These are phyloP conservation scores for Thyatira batis DNA, from an alignment of 2,888 invertebrate species.

Conservation along the genomic window DNA sequence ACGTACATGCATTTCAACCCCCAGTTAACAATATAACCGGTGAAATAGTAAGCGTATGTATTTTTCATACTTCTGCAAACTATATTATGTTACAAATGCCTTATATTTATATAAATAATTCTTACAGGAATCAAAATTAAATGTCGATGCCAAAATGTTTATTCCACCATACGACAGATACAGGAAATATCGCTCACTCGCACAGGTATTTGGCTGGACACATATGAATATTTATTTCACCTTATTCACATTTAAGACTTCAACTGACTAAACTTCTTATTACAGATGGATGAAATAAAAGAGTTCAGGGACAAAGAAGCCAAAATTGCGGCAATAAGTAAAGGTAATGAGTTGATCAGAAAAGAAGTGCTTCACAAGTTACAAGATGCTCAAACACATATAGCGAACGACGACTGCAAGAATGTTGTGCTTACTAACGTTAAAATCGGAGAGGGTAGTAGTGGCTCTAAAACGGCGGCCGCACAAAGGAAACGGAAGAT, in stretches of 20 bases:
- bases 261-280: conserved; percentile 15
- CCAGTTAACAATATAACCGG: not conserved
- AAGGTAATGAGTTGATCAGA: conserved; percentile 58
- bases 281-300: conserved; percentile 59
- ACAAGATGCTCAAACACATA: conserved; percentile 42
- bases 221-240: too few species aligned
- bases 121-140: not conserved
- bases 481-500: conserved; percentile 50
- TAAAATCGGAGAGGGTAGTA: conserved; percentile 9
- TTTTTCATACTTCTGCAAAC: too few species aligned
- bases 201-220: conserved; percentile 51
- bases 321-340: conserved; percentile 55
- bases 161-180: conserved; percentile 71
- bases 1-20: not conserved
- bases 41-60: not conserved
- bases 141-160: conserved; percentile 57
- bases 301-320: conserved; percentile 62
- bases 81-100: too few species aligned
- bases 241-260: too few species aligned
- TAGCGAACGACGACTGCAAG: conserved; percentile 34
- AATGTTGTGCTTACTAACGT: conserved; percentile 5
- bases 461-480: conserved; percentile 24
- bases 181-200: conserved; percentile 54
- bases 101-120: too few species aligned
- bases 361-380: conserved; percentile 54